Evolutionary conservation across 2,888 invertebrate species (phyloP), one percentile per base, ranked within the genome.

Genomic region (Prenolepis imparis): DNA sequence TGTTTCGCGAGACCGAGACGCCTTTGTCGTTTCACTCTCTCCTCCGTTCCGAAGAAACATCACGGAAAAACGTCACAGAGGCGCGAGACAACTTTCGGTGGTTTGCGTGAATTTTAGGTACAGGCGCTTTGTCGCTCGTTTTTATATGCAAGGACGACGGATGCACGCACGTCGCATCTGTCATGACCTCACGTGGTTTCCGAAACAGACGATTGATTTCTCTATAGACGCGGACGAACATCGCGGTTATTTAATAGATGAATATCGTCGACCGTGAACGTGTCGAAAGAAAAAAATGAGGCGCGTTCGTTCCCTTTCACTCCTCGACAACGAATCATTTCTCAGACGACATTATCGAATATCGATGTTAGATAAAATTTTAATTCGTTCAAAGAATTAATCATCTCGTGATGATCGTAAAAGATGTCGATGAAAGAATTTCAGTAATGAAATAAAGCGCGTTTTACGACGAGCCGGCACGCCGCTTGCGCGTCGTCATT

Each of bases 141-240:
- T 36, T 72, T 80, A 73, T 36, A 73, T 36, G 73, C 78, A 78
- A 78, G 66, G 21, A 44, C 18, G 32, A 61, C 36, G 5, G 63
- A 28, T 57, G 57, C 70, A 68, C 11, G 66, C 90, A 90, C 64
- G 59, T 63, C 80, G 85, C 90, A 89, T 89, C 89, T 86, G 89
- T 78, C 84, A 72, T 59, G 57, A 72, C 24, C 55, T 32, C 48
- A 28, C 61, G 48, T 28, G 70, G 59, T 63, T 32, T 64, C 18
- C 68, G 28, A 24, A n/a, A 21, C 41, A 9, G 32, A 48, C 41
- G 39, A 72, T 66, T 82, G 55, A 59, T 61, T 24, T n/a, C 52
- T 44, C 6, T 24, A 57, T 66, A 5, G 48, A 67, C 5, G 52
- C 5, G 52, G 41, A 77, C 44, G 44, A 36, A 39, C 28, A 39